Evolutionary conservation across 2,113 vertebrate genomes (phyloP).

Genomic region (Turdus rufiventris): DNA sequence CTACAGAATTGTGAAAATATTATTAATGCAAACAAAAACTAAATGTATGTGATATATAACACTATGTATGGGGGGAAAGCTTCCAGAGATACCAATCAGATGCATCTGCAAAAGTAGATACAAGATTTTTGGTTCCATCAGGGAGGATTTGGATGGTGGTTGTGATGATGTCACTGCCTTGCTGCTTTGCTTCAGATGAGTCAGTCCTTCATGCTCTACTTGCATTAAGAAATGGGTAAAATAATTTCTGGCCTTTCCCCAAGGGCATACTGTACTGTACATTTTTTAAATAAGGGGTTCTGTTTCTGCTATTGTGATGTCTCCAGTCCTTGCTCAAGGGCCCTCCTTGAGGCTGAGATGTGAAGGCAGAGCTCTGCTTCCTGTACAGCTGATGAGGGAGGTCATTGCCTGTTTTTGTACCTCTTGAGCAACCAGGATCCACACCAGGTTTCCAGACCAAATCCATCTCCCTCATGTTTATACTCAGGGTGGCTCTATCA

Average conservation of each 20-base stretch:
- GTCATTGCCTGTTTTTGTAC: background rate
- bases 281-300: background rate
- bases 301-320: rapidly evolving
- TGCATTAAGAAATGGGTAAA: background rate
- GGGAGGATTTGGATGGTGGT: background rate
- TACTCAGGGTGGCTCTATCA: background rate
- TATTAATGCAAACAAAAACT: background rate
- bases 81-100: background rate
- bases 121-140: background rate
- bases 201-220: background rate
- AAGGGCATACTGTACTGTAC: rapidly evolving
- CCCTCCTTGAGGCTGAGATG: background rate
- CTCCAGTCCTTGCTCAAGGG: background rate
- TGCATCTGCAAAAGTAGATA: background rate
- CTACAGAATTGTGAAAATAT: background rate
- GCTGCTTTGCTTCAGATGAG: background rate
- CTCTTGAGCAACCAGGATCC: background rate
- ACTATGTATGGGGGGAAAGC: background rate
- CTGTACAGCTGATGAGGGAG: background rate
- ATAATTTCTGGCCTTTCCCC: background rate
- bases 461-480: background rate
- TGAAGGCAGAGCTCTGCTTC: background rate
- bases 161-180: background rate
- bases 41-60: rapidly evolving
- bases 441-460: background rate